A percentile compares a stretch with the other conserved stretches of the same genome.
phyloP scores from a whole-genome alignment of 2,113 vertebrate species.

The Microcebus jonahi region DNA sequence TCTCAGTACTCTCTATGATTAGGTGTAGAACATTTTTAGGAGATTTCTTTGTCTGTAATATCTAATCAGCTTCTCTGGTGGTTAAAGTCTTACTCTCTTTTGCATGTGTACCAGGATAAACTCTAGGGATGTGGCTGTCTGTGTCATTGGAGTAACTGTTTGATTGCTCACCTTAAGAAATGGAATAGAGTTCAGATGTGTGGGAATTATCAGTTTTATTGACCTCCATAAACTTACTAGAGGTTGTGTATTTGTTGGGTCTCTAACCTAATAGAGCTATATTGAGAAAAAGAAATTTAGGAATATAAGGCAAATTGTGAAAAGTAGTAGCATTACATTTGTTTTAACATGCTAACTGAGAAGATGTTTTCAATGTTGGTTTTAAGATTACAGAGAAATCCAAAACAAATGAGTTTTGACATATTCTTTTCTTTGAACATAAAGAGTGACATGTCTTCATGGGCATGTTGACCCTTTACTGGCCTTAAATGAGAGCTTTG shows the following conservation, averaged over 20 bases:
- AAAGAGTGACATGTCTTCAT: background rate
- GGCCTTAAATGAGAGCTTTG: background rate
- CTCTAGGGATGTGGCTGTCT: background rate
- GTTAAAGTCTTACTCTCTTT: background rate
- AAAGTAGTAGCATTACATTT: background rate
- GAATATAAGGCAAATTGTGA: background rate
- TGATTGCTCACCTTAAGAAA: background rate
- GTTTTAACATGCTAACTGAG: background rate
- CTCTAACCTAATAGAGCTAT: background rate
- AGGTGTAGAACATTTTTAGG: background rate
- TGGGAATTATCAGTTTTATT: background rate
- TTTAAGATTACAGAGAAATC: conserved; percentile 14
- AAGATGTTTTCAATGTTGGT: background rate
- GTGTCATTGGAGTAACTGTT: background rate
- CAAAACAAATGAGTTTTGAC: background rate
- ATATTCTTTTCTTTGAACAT: background rate
- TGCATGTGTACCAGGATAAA: background rate
- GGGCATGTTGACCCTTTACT: background rate
- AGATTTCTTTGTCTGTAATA: background rate
- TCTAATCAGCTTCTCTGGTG: background rate
- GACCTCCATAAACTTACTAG: background rate
- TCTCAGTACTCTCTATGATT: background rate
- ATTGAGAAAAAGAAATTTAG: background rate
- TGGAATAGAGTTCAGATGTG: background rate
- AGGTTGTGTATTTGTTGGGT: background rate